Evolutionary conservation across 2,888 invertebrate genomes (phyloP).

Genomic region (Hartigia nigra): DNA sequence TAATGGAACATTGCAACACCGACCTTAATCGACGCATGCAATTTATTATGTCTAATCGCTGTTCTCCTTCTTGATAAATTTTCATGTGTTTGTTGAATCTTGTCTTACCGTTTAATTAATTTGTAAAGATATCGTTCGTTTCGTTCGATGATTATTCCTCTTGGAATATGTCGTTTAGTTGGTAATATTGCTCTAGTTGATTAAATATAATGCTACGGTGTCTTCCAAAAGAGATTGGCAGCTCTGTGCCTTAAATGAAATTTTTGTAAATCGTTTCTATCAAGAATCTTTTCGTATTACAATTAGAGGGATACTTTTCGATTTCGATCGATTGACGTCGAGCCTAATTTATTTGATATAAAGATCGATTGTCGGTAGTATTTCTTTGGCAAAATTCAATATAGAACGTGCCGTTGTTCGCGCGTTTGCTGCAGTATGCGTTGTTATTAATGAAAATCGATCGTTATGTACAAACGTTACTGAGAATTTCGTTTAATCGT

Average conservation of each 20-base stretch:
- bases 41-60: not conserved
- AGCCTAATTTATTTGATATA: not conserved
- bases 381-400: not conserved
- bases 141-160: not conserved
- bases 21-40: not conserved
- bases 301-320: not conserved
- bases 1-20: not conserved
- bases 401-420: not conserved
- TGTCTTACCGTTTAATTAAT: not conserved
- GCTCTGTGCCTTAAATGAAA: not conserved
- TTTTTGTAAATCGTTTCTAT: not conserved
- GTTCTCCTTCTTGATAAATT: not conserved
- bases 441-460: not conserved
- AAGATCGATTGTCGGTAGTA: not conserved
- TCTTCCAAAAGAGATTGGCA: not conserved
- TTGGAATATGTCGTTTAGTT: not conserved
- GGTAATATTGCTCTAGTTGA: not conserved
- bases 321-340: not conserved
- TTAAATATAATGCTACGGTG: not conserved
- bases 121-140: not conserved
- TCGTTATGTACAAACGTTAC: slow-evolving; percentile 14
- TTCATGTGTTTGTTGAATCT: not conserved
- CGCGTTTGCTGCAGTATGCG: not conserved
- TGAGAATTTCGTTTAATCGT: not conserved
- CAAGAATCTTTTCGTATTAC: not conserved